phyloP scores from a whole-genome alignment of 2,113 vertebrate genomes.

The Garra rufa region DNA sequence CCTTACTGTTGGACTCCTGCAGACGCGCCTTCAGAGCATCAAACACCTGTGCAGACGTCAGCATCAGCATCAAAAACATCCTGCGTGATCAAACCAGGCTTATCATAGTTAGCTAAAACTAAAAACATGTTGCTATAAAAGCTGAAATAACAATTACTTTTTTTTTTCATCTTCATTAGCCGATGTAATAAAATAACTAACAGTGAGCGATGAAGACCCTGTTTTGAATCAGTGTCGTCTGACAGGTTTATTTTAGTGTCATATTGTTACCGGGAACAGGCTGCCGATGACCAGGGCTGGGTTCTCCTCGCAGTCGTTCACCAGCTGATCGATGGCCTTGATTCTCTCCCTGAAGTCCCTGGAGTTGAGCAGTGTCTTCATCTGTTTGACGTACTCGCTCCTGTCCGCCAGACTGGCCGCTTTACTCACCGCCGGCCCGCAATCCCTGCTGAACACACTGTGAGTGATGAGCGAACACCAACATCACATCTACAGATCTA shows the following conservation, averaged over 20 bases:
- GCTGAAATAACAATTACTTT: no score
- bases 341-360: slow-evolving; percentile 91
- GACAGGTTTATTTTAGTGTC: neutral
- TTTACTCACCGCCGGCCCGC: slow-evolving; percentile 72
- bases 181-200: no score
- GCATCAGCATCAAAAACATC: neutral
- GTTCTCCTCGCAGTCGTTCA: slow-evolving; percentile 81
- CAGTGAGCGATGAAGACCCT: no score
- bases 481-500: no score
- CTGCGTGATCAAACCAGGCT: no score
- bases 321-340: slow-evolving; percentile 85
- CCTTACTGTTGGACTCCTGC: slow-evolving; percentile 94
- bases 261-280: slow-evolving; percentile 81
- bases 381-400: slow-evolving; percentile 81
- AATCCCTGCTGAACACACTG: slow-evolving; percentile 73
- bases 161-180: no score
- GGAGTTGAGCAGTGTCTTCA: slow-evolving; percentile 79
- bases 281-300: slow-evolving; percentile 82
- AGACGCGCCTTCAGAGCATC: slow-evolving; percentile 89
- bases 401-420: slow-evolving; percentile 80
- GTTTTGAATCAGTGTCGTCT: no score
- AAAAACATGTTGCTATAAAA: neutral
- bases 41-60: slow-evolving; percentile 80
- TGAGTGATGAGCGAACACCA: neutral
- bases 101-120: neutral